Evolutionary conservation across 2,888 invertebrate genomes (phyloP).

Genomic region (Lingula anatina): DNA sequence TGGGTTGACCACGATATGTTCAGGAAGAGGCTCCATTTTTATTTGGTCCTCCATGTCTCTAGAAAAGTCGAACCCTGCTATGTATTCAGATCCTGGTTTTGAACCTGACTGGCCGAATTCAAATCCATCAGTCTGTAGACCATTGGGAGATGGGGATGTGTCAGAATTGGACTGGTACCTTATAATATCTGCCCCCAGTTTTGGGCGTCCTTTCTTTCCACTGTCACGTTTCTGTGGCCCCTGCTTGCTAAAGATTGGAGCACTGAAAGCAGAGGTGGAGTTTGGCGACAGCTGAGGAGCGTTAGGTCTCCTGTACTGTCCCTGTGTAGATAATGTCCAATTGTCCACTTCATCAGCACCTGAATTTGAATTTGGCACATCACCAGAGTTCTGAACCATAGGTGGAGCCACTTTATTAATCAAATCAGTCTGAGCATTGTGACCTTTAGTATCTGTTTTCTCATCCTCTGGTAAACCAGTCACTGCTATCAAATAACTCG

Average conservation of each 20-base stretch:
- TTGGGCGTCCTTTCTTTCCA: neutral
- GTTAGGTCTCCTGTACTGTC: slow-evolving; percentile 34
- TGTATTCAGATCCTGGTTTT: too few species aligned
- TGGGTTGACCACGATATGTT: too few species aligned
- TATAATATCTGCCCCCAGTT: neutral
- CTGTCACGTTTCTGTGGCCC: neutral
- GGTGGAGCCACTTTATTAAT: neutral
- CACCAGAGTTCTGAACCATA: neutral
- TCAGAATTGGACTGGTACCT: neutral
- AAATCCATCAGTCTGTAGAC: too few species aligned
- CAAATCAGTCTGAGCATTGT: neutral
- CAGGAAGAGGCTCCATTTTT: too few species aligned
- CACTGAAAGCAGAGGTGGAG: slow-evolving; percentile 20
- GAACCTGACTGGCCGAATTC: too few species aligned
- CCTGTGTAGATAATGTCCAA: slow-evolving; percentile 36
- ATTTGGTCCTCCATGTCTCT: too few species aligned
- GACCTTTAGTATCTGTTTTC: neutral
- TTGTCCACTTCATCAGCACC: slow-evolving; percentile 21
- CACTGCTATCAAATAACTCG: slow-evolving; percentile 43
- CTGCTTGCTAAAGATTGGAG: slow-evolving; percentile 6
- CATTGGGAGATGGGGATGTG: too few species aligned
- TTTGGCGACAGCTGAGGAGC: too few species aligned
- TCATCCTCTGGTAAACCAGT: neutral
- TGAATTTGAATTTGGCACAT: slow-evolving; percentile 11
- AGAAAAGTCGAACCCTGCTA: too few species aligned